A percentile compares a stretch with the other conserved stretches of the same genome.
Conservation (phyloP, 2,797 vertebrate genomes). For the Helicolenus hilgendorfi region DNA sequence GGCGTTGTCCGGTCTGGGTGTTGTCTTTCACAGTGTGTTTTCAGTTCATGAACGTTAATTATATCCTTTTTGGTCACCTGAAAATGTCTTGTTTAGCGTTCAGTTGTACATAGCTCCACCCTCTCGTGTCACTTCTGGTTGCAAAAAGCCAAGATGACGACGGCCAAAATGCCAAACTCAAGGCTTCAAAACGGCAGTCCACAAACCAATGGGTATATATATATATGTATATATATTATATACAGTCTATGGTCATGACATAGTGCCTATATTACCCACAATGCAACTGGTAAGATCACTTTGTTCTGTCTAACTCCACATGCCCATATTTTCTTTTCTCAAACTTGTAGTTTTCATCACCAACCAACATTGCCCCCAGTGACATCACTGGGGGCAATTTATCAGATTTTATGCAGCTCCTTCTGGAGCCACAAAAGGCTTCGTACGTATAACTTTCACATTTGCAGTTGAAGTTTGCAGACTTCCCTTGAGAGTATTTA, state of each 20-base stretch:
- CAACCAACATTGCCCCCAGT: background rate
- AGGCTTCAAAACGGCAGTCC: background rate
- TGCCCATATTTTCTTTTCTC: background rate
- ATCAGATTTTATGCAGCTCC: too few relatives aligned
- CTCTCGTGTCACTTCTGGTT: too few relatives aligned
- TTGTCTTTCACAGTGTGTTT: too few relatives aligned
- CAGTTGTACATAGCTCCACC: too few relatives aligned
- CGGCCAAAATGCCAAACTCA: background rate
- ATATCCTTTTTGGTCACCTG: too few relatives aligned
- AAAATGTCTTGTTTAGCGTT: too few relatives aligned
- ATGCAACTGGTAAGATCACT: background rate
- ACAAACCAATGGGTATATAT: background rate
- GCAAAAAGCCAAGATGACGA: too few relatives aligned
- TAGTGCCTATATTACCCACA: background rate
- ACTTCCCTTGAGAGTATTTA: background rate
- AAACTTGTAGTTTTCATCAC: background rate
- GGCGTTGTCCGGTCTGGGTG: too few relatives aligned
- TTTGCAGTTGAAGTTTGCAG: too few relatives aligned
- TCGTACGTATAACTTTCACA: background rate
- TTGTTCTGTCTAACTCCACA: background rate
- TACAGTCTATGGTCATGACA: background rate
- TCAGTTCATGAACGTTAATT: too few relatives aligned
- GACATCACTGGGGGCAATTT: background rate
- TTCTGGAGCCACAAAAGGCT: too few relatives aligned
- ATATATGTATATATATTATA: too few relatives aligned